These are phyloP conservation scores for Cerceris rybyensis DNA, from an alignment of 2,888 invertebrate genomes.

Conservation along the genomic window DNA sequence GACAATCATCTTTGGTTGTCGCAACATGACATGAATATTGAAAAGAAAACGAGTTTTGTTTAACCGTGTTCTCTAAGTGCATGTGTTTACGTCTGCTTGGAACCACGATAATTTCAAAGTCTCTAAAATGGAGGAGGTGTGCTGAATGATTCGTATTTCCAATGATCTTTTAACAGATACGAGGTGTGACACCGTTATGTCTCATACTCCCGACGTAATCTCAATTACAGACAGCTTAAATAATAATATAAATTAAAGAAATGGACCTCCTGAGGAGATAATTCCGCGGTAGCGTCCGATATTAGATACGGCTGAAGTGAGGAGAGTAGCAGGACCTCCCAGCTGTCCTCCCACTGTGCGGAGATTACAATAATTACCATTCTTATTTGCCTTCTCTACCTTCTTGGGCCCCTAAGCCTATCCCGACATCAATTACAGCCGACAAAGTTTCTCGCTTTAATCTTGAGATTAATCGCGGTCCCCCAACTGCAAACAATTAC, in stretches of 20 bases:
- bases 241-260: slow-evolving; percentile 74
- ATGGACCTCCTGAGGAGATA: slow-evolving; percentile 75
- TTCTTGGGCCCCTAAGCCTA: slow-evolving; percentile 42
- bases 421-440: slow-evolving; percentile 68
- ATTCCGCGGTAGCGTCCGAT: slow-evolving; percentile 69
- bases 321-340: slow-evolving; percentile 70
- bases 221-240: slow-evolving; percentile 65
- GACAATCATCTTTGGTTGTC: no score
- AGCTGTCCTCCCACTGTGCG: slow-evolving; percentile 75
- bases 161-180: slow-evolving; percentile 54
- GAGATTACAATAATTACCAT: slow-evolving; percentile 78
- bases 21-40: no score
- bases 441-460: slow-evolving; percentile 70
- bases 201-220: slow-evolving; percentile 57
- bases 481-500: slow-evolving; percentile 53
- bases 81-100: no score
- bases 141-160: neutral
- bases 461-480: slow-evolving; percentile 71
- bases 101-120: slow-evolving; percentile 20
- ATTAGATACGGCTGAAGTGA: slow-evolving; percentile 68
- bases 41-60: no score
- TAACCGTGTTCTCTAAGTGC: neutral
- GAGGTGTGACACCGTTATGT: slow-evolving; percentile 58
- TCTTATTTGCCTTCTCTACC: slow-evolving; percentile 70
- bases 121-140: neutral